Percentiles rank a stretch among this genome's conserved stretches.
Evolutionary conservation across 2,888 invertebrate species (phyloP).

Genomic region (Hemithea aestivaria): DNA sequence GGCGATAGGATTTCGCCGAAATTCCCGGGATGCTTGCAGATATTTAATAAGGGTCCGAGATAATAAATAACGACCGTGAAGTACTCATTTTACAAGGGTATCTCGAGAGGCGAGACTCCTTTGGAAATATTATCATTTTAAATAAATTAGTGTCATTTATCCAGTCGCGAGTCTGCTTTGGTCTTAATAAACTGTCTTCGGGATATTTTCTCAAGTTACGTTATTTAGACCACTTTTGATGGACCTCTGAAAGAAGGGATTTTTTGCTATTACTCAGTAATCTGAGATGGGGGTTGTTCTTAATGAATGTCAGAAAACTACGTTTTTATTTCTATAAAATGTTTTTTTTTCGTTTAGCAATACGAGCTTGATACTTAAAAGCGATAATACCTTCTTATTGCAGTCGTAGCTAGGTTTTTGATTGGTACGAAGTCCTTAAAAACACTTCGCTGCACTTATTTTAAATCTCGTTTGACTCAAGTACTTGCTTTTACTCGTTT

Average conservation of each 20-base stretch:
- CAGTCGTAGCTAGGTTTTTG: too few relatives aligned
- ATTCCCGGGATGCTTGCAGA: slow-evolving; percentile 35
- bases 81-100: slow-evolving; percentile 52
- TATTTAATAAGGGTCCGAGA: slow-evolving; percentile 54
- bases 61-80: slow-evolving; percentile 56
- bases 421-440: too few relatives aligned
- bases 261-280: slow-evolving; percentile 11
- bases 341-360: too few relatives aligned
- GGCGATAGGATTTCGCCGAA: slow-evolving; percentile 36
- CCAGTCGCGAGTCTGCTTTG: slow-evolving; percentile 41
- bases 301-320: too few relatives aligned
- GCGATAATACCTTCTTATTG: too few relatives aligned
- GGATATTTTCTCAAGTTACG: slow-evolving; percentile 47
- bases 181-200: slow-evolving; percentile 48
- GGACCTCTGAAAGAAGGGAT: slow-evolving; percentile 29
- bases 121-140: slow-evolving; percentile 55
- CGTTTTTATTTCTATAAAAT: too few relatives aligned
- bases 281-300: slow-evolving; percentile 1
- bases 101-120: slow-evolving; percentile 46
- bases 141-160: slow-evolving; percentile 63
- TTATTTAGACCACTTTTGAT: slow-evolving; percentile 34
- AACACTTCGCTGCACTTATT: too few relatives aligned
- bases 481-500: too few relatives aligned
- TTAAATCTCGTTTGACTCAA: too few relatives aligned
- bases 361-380: too few relatives aligned